Percentiles rank a stretch among this genome's conserved stretches.
Evolutionary conservation across 2,888 invertebrate genomes (phyloP).

Genomic region (Steromphala cineraria): DNA sequence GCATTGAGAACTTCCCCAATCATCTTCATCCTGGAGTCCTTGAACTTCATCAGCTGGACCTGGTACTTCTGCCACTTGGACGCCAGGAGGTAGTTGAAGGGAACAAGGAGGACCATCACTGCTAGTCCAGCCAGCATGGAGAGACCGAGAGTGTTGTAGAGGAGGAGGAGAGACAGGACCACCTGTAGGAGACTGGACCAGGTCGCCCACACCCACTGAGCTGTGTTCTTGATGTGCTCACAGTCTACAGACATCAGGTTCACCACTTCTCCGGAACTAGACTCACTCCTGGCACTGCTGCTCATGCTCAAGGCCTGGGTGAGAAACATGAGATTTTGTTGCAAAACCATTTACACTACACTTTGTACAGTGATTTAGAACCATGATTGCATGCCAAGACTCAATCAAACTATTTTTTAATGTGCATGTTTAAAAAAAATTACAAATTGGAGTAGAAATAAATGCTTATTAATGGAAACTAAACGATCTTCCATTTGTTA

Average conservation of each 20-base stretch:
- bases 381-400: too few relatives aligned
- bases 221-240: slow-evolving; percentile 65
- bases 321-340: too few relatives aligned
- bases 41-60: slow-evolving; percentile 60
- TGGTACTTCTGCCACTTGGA: slow-evolving; percentile 61
- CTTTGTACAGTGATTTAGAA: too few relatives aligned
- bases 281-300: slow-evolving; percentile 65
- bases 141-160: slow-evolving; percentile 79
- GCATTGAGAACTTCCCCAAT: slow-evolving; percentile 68
- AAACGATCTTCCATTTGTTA: too few relatives aligned
- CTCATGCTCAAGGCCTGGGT: slow-evolving; percentile 71
- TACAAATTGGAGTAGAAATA: too few relatives aligned
- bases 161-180: slow-evolving; percentile 83
- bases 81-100: slow-evolving; percentile 70
- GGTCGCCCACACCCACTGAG: slow-evolving; percentile 61
- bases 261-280: slow-evolving; percentile 74
- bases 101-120: slow-evolving; percentile 92
- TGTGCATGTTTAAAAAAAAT: too few relatives aligned
- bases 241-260: slow-evolving; percentile 75
- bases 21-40: slow-evolving; percentile 68
- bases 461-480: too few relatives aligned
- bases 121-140: slow-evolving; percentile 88
- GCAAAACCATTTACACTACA: too few relatives aligned
- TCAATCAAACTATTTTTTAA: too few relatives aligned
- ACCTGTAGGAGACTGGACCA: slow-evolving; percentile 86